A percentile compares a stretch with the other conserved stretches of the same genome.
phyloP scores from a whole-genome alignment of 2,113 vertebrate genomes.

The Amblyopsis rosae region DNA sequence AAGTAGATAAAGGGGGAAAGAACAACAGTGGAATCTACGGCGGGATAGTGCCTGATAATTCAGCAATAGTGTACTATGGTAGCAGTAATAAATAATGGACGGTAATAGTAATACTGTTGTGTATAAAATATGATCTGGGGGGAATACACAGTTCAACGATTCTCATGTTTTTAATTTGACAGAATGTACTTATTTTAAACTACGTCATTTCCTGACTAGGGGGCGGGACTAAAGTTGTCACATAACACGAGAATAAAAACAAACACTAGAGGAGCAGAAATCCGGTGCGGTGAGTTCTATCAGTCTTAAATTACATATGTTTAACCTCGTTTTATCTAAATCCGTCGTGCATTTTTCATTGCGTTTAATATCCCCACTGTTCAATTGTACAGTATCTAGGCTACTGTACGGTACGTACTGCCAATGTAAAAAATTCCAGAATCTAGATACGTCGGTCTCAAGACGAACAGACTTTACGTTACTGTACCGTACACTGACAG shows the following conservation, averaged over 20 bases:
- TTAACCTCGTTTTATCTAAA: neutral
- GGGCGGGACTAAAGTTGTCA: constrained; percentile 55
- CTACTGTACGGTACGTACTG: too few relatives aligned
- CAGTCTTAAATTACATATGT: too few relatives aligned
- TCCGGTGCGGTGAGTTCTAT: constrained; percentile 50
- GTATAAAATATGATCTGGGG: too few relatives aligned
- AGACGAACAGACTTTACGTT: neutral
- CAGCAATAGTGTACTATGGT: neutral
- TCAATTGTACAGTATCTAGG: neutral
- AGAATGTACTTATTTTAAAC: constrained; percentile 25
- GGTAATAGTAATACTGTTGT: too few relatives aligned
- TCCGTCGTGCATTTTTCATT: neutral
- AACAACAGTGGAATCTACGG: neutral
- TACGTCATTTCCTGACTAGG: constrained; percentile 51
- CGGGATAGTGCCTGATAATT: too few relatives aligned
- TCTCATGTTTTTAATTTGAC: neutral
- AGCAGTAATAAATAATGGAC: neutral
- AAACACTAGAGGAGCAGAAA: constrained; percentile 33
- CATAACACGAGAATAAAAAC: constrained; percentile 58
- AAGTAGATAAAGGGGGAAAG: neutral
- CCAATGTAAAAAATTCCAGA: neutral
- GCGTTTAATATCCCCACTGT: neutral
- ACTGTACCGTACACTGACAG: neutral
- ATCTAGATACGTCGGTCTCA: neutral
- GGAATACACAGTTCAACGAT: neutral